Percentiles rank a stretch among this genome's conserved stretches.
phyloP scores from a whole-genome alignment of 2,797 vertebrate genomes.

The Catamblyrhynchus diadema region DNA sequence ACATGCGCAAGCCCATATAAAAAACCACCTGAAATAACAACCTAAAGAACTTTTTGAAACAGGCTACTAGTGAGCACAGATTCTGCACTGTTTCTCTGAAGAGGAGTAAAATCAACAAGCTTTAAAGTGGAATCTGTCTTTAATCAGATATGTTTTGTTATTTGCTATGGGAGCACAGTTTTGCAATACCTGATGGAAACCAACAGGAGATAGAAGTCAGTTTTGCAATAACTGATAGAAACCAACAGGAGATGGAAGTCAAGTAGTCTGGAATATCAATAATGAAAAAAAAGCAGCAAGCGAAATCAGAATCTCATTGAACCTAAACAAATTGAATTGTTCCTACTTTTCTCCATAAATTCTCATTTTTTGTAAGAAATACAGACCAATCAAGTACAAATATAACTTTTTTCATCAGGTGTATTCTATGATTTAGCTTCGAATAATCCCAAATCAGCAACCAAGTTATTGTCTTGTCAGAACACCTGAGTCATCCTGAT shows the following conservation, averaged over 20 bases:
- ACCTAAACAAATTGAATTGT: background rate
- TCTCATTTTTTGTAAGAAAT: background rate
- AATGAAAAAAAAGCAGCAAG: background rate
- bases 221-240: background rate
- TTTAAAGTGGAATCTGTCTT: background rate
- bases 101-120: background rate
- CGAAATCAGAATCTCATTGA: background rate
- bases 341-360: background rate
- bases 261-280: background rate
- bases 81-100: background rate
- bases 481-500: background rate
- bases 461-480: background rate
- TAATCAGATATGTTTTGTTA: background rate
- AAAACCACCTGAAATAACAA: background rate
- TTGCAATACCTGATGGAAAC: background rate
- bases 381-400: background rate
- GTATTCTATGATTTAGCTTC: background rate
- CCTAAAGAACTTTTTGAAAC: background rate
- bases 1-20: background rate
- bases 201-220: background rate
- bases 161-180: background rate
- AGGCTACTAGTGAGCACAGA: background rate
- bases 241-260: background rate
- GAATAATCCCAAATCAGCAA: background rate
- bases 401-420: background rate